These are phyloP conservation scores for Bombus polaris DNA, from an alignment of 1,140 invertebrate genomes.

Conservation along the genomic window DNA sequence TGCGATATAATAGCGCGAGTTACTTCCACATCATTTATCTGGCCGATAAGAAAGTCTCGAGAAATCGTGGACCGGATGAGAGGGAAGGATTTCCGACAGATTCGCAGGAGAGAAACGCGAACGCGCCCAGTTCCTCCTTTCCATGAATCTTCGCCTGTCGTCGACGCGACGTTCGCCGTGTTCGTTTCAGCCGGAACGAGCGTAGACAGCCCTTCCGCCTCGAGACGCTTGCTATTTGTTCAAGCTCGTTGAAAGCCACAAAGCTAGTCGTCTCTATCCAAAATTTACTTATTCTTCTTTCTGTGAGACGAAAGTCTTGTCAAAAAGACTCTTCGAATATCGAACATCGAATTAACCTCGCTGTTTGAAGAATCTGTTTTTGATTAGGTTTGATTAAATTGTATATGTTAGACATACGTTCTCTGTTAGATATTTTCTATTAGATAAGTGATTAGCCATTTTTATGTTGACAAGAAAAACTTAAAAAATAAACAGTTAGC, in stretches of 20 bases:
- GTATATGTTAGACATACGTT: no score
- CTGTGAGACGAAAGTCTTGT: not conserved
- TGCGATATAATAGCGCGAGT: conserved; percentile 13
- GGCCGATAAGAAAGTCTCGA: conserved; percentile 9
- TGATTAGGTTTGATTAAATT: no score
- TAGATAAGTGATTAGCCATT: no score
- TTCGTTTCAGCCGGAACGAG: conserved; percentile 17
- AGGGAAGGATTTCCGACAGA: conserved; percentile 36
- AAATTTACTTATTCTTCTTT: conserved; percentile 31
- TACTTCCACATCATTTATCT: conserved; percentile 42
- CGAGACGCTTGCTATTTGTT: conserved; percentile 28
- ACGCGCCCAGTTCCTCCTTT: not conserved
- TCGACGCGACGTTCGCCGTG: not conserved
- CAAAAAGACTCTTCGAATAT: not conserved
- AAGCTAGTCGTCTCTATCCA: not conserved
- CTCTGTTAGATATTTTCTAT: no score
- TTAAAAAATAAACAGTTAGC: no score
- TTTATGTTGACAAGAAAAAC: no score
- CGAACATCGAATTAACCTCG: not conserved
- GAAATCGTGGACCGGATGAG: not conserved
- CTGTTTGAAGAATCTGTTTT: no score
- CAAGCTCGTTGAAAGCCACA: conserved; percentile 18
- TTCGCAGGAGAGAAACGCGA: not conserved
- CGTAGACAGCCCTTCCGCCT: not conserved
- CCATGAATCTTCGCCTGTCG: conserved; percentile 34